Evolutionary conservation across 2,113 vertebrate species (phyloP).

Genomic region (Oxyruncus cristatus): DNA sequence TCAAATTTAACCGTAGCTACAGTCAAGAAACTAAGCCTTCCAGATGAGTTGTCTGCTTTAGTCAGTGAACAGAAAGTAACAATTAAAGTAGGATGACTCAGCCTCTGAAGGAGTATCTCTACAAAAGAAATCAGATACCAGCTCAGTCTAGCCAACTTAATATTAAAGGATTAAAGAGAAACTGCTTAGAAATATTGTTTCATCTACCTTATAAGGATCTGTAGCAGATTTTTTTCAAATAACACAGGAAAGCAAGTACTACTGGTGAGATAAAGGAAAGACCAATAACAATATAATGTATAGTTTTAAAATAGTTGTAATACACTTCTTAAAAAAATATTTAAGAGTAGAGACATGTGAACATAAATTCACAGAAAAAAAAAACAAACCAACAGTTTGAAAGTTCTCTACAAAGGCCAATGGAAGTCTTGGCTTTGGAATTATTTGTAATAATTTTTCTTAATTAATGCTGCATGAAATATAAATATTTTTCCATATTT

Average conservation of each 20-base stretch:
- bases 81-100: neutral
- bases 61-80: neutral
- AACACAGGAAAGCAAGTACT: neutral
- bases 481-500: neutral
- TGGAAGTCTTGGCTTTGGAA: neutral
- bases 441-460: neutral
- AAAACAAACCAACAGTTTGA: neutral
- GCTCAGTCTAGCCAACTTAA: neutral
- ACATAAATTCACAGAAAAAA: neutral
- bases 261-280: neutral
- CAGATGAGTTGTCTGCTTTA: neutral
- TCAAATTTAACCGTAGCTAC: neutral
- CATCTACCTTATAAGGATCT: neutral
- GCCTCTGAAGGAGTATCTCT: neutral
- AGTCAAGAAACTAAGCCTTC: neutral
- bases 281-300: neutral
- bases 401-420: neutral
- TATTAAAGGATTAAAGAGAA: neutral
- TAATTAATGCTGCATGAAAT: neutral
- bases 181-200: neutral
- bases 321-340: neutral
- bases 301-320: neutral
- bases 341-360: neutral
- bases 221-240: neutral
- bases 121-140: neutral